Evolutionary conservation across 2,888 invertebrate genomes (phyloP).

Genomic region (Ectemnius cavifrons): DNA sequence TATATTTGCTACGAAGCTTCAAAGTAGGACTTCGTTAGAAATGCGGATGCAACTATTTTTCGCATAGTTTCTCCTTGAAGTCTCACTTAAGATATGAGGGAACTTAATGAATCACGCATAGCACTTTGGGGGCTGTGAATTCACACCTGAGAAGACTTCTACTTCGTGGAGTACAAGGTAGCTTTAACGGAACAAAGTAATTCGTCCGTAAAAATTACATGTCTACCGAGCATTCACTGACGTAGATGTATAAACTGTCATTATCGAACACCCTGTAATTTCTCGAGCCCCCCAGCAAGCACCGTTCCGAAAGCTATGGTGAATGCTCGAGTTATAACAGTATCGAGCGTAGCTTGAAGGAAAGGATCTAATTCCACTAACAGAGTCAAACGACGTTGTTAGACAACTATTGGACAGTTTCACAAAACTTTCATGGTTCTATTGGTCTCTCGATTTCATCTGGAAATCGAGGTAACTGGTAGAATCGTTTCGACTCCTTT

Average conservation of each 20-base stretch:
- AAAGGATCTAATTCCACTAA: too few relatives aligned
- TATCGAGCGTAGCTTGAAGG: too few relatives aligned
- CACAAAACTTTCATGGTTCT: neutral
- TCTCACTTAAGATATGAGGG: neutral
- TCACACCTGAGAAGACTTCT: neutral
- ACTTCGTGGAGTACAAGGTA: neutral
- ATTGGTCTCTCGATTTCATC: neutral
- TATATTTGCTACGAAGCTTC: too few relatives aligned
- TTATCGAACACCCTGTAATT: too few relatives aligned
- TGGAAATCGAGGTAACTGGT: neutral
- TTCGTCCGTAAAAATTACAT: conserved; percentile 21
- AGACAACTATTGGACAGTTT: too few relatives aligned
- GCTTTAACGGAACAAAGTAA: neutral
- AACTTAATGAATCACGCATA: neutral
- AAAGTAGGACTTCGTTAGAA: neutral
- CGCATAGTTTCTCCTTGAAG: neutral
- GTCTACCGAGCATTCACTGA: conserved; percentile 14
- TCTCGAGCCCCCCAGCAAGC: too few relatives aligned
- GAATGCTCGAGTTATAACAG: too few relatives aligned
- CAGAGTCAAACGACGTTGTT: too few relatives aligned
- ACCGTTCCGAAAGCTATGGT: too few relatives aligned
- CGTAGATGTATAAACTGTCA: neutral
- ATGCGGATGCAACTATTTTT: neutral
- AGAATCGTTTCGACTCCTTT: too few relatives aligned
- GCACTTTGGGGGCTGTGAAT: neutral